Evolutionary conservation across 2,797 vertebrate genomes (phyloP), one percentile per base, ranked within the genome.

Genomic region (Tokudaia tokunoshimensis): DNA sequence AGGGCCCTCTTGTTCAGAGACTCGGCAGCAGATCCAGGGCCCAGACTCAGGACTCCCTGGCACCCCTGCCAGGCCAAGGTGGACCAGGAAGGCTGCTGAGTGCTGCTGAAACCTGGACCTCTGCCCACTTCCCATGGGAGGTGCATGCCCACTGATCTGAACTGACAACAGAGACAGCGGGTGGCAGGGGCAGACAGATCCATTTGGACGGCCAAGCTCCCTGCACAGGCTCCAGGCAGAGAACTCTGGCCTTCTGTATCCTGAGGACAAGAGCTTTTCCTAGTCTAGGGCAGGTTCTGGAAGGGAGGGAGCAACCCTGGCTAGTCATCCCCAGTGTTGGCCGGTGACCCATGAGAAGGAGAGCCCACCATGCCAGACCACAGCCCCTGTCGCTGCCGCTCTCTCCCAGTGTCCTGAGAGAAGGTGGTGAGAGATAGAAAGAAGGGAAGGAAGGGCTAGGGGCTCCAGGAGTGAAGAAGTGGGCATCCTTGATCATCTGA

Each of bases 91-190:
- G 57, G 50, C 52, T 34, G 2, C 0, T 20, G 84, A 89, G 83
- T 29, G 34, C 55, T 94, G 86, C 59, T 70, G 37, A 85, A 65
- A 82, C 75, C 63, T 47, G 67, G 82, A 14, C 82, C 89, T 94
- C n/a, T 67, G 79, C 74, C 61, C 22, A 61, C 41, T 79, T 84
- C 81, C 31, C 0, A 0, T 0, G 80, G 20, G 6, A 37, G 24
- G 34, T 9, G 72, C 1, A 0, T 15, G 22, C 65, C 94, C 1
- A 0, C 94, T 82, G 87, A 94, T 92, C 22, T 0, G 78, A 94
- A 81, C 80, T 81, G 97, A 98, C 97, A 97, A 95, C 70, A n/a
- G 41, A 22, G 80, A 3, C 20, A 78, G 81, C 0, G 0, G 31
- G 91, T 11, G 93, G 94, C 94, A 89, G 87, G 57, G 44, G 59